phyloP scores from a whole-genome alignment of 2,113 vertebrate species.

The Tonatia bakeri region DNA sequence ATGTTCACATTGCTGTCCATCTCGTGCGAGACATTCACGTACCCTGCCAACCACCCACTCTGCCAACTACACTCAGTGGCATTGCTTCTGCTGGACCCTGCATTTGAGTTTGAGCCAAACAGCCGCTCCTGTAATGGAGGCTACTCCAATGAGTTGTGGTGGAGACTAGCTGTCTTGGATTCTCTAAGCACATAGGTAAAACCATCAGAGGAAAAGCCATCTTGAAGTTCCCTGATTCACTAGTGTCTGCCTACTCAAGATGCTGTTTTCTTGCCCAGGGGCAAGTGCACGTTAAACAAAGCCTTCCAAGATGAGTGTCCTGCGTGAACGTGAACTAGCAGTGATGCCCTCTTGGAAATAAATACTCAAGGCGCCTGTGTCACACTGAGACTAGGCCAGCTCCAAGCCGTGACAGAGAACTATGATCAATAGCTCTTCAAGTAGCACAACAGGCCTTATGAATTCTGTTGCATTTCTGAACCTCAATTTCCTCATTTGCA shows the following conservation, averaged over 20 bases:
- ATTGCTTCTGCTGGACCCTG: no score
- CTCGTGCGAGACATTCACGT: no score
- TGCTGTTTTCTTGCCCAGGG: not conserved
- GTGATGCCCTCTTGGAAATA: not conserved
- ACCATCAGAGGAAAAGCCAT: not conserved
- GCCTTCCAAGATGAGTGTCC: not conserved
- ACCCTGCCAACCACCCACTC: no score
- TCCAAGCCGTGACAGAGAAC: not conserved
- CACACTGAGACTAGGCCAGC: not conserved
- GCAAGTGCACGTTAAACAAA: not conserved
- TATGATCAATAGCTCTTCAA: not conserved
- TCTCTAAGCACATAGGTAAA: not conserved
- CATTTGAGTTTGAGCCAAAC: not conserved
- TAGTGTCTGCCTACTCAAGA: not conserved
- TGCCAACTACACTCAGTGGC: no score
- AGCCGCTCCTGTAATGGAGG: not conserved
- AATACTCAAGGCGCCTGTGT: fast-evolving
- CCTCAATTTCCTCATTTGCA: not conserved
- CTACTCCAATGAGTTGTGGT: not conserved
- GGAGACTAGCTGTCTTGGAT: not conserved
- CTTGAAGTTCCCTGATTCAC: not conserved
- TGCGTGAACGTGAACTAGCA: fast-evolving
- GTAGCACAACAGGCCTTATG: not conserved
- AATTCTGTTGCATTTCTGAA: not conserved
- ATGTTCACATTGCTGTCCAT: no score